Evolutionary conservation across 64 coral and sea anemone genomes (phyloP), one percentile per base, ranked within the genome.

Genomic region (Porites lutea): DNA sequence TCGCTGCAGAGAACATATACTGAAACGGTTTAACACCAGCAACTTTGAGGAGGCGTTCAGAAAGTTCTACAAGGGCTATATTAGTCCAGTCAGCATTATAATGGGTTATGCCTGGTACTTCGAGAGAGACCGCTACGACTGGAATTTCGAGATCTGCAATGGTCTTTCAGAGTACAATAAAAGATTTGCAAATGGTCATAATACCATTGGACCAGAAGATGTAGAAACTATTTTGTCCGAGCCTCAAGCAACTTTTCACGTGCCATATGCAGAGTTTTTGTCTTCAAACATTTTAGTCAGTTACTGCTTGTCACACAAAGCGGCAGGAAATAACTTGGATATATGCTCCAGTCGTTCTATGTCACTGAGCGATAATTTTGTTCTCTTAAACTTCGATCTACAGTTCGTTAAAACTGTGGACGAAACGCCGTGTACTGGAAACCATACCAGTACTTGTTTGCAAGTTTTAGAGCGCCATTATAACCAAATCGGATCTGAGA

Each of bases 311-410:
- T 45, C 90, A 13, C 50, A 86, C 0, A 43, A 67, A n/a, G 50
- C 90, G 46, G 90, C 0, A 37, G 27, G 27, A 37, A 37, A 37
- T 37, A 1, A 37, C 27, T 37, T 37, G 27, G 27, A 37, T 37
- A 75, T 71, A 74, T 92, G 90, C 48, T n/a, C 18, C 6, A 66
- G 71, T 48, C 53, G 27, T 45, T 51, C n/a, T 15, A 58, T 71
- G 12, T 57, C 80, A 5, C 13, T 72, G 66, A 27, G 21, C 13
- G 73, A 44, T 23, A 43, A 75, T 37, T 74, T 92, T 23, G 52
- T 92, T 85, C 51, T 84, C 37, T 85, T 84, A 59, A 73, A 85
- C 54, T 64, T 86, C 90, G 90, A 92, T 46, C 64, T 72, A 48
- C 79, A 92, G 43, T 72, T 37, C 27, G 27, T 37, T 37, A 1